phyloP scores from a whole-genome alignment of 1,140 invertebrate species.

The Palaemon carinicauda region DNA sequence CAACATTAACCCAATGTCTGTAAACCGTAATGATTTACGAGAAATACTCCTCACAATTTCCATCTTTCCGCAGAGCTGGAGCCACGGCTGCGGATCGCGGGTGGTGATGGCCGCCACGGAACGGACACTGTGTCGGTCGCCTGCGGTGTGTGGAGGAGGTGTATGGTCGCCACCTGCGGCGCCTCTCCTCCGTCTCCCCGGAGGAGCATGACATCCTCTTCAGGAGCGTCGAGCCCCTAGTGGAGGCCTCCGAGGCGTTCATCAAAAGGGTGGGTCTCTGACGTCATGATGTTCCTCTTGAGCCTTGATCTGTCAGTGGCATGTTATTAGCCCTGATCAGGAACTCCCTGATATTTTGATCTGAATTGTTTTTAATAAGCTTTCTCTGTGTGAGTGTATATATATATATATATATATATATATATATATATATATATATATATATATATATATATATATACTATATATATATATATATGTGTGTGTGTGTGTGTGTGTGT shows the following conservation, averaged over 20 bases:
- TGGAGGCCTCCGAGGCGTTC: background rate
- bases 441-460: no score
- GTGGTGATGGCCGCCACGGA: conserved; percentile 10
- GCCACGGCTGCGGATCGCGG: conserved; percentile 22
- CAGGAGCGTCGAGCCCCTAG: conserved; percentile 19
- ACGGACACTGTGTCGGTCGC: background rate
- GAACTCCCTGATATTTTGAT: no score
- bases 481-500: no score
- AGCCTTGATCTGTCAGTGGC: background rate
- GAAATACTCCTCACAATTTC: background rate
- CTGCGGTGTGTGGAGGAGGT: conserved; percentile 36
- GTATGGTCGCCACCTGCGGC: conserved; percentile 31
- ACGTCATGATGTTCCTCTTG: background rate
- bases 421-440: no score
- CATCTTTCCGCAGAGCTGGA: conserved; percentile 15
- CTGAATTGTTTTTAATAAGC: no score
- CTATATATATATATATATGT: no score
- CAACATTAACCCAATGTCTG: no score
- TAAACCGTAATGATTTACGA: no score
- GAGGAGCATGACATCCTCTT: conserved; percentile 34
- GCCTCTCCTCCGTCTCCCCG: conserved; percentile 29
- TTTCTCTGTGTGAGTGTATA: no score
- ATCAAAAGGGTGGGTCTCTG: conserved; percentile 16
- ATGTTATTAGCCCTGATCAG: no score
- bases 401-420: no score